Conservation (phyloP, 2,797 vertebrate genomes). For the Clarias platycephalus region DNA sequence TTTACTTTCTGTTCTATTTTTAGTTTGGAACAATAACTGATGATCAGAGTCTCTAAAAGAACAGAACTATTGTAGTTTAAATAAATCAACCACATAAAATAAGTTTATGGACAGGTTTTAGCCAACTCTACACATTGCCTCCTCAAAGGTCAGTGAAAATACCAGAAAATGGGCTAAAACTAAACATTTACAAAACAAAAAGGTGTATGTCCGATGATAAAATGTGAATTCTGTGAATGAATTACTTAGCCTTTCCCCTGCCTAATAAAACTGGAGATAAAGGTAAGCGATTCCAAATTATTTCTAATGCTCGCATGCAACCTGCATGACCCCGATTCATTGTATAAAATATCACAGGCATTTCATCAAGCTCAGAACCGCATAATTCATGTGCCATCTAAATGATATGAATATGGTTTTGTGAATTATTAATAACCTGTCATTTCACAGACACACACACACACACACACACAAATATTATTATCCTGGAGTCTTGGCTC, state of each 20-base stretch:
- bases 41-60: background rate
- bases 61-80: background rate
- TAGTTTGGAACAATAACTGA: background rate
- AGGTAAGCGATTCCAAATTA: constrained; percentile 1
- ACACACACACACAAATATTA: constrained; percentile 24
- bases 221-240: background rate
- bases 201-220: background rate
- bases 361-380: background rate
- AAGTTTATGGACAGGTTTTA: background rate
- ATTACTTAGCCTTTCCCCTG: constrained; percentile 2
- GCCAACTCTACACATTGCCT: background rate
- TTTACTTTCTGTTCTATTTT: background rate
- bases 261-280: background rate
- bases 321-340: constrained; percentile 26
- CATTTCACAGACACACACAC: constrained; percentile 32
- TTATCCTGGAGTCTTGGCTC: constrained; percentile 40
- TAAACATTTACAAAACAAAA: background rate
- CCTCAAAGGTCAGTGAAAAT: background rate
- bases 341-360: constrained; percentile 45
- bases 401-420: constrained; percentile 59
- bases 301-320: background rate
- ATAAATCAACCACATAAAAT: background rate
- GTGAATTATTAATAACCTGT: constrained; percentile 65
- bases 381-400: constrained; percentile 14
- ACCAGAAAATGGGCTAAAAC: background rate